Conservation (phyloP, 2,797 vertebrate genomes). For the Channallabes apus region DNA sequence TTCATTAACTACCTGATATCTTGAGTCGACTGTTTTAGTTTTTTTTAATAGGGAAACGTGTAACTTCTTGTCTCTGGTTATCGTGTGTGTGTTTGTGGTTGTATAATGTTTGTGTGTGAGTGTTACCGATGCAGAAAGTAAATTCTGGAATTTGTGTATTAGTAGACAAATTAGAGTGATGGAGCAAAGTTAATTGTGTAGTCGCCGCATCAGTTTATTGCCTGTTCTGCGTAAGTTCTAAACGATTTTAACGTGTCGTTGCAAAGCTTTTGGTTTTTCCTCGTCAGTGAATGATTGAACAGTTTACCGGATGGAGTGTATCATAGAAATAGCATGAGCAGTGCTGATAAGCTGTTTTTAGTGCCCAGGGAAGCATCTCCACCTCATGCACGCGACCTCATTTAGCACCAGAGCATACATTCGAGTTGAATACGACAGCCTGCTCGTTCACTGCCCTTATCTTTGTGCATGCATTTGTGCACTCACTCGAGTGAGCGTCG, state of each 20-base stretch:
- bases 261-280: conserved; percentile 9
- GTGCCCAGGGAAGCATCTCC: conserved; percentile 26
- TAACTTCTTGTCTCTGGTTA: not conserved
- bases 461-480: not conserved
- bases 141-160: not conserved
- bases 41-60: not conserved
- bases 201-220: no score
- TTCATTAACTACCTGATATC: not conserved
- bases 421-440: not conserved
- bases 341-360: conserved; percentile 29
- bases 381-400: conserved; percentile 13
- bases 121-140: not conserved
- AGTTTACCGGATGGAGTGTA: conserved; percentile 29
- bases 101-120: no score
- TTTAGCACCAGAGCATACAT: conserved; percentile 22
- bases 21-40: not conserved
- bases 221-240: not conserved
- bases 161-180: not conserved
- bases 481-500: no score
- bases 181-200: not conserved
- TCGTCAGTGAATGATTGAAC: conserved; percentile 35
- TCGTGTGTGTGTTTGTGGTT: no score
- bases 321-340: conserved; percentile 11
- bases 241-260: not conserved
- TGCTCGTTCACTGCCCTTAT: not conserved